Base-by-base conservation (phyloP, 2,888 invertebrate genomes). In the Drosophila anomalata region DNA sequence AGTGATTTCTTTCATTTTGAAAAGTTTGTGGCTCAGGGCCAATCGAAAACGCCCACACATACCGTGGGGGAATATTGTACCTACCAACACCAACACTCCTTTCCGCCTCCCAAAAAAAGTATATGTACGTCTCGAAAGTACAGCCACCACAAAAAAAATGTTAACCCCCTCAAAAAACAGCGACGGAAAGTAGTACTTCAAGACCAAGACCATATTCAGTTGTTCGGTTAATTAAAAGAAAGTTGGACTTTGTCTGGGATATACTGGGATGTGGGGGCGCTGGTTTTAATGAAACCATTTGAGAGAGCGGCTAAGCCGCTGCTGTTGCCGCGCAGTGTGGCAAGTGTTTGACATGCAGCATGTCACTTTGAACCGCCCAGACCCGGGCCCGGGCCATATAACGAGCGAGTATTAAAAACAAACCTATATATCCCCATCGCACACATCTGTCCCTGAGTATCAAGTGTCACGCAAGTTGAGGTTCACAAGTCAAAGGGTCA, bases 221-320 rank as follows among this genome's bases (percentile, higher is more conserved):
- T 61, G 75, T 80, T 84, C 66, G 70, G 88, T 88, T 83, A 81
- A 81, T 88, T 81, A 81, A 88, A 79, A 81, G 81, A 81, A 81
- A 81, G 88, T 71, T 75, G 50, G 29, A 62, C 41, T 51, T 52
- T 69, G 59, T 24, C 48, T 47, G 47, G 29, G 50, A 44, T 44
- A 33, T 17, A 17, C 17, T 17, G 17, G 17, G 17, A 52, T 60
- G 69, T 41, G 73, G 69, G 65, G 55, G 53, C 62, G 62, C 46
- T 17, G 33, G n/a, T 57, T 87, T 87, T 88, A 88, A 82, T 81
- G 79, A 86, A 85, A 79, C 77, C 57, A 85, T 83, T 80, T 78
- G 62, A 56, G 61, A 67, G 67, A 44, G 54, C 48, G 36, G 36
- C 70, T 57, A 67, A 72, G 71, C 60, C 51, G 63, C 58, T 36